phyloP scores from a whole-genome alignment of 2,797 vertebrate genomes.

The Bradypodion pumilum region DNA sequence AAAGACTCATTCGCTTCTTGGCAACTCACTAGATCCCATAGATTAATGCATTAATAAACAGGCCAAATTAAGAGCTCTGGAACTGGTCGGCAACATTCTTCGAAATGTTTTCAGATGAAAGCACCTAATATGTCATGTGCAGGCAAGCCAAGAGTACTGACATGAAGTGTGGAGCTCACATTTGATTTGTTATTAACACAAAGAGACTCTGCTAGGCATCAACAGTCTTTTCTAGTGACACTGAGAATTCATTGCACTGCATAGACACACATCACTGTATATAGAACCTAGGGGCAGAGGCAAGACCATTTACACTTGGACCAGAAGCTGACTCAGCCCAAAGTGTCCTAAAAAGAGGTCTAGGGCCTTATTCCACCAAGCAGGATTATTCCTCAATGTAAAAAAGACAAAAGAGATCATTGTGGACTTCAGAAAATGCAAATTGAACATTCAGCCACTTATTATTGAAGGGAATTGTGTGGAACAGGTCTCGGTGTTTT shows the following conservation, averaged over 20 bases:
- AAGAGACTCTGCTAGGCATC: background rate
- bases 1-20: constrained; percentile 65
- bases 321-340: too few species aligned
- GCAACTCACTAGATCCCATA: constrained; percentile 57
- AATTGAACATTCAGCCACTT: too few species aligned
- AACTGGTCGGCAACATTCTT: constrained; percentile 45
- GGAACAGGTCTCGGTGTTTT: too few species aligned
- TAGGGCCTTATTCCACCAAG: background rate
- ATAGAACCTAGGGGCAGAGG: background rate
- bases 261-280: background rate
- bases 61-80: constrained; percentile 48
- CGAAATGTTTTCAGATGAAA: constrained; percentile 51
- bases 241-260: background rate
- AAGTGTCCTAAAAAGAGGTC: background rate
- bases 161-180: background rate
- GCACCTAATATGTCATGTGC: constrained; percentile 27
- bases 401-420: too few species aligned
- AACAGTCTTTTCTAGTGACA: background rate
- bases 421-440: too few species aligned
- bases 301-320: background rate
- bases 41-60: constrained; percentile 51
- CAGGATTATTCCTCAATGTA: too few species aligned
- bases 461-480: too few species aligned
- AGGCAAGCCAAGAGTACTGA: background rate
- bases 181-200: background rate